Evolutionary conservation across 2,888 invertebrate species (phyloP), one percentile per base, ranked within the genome.

Genomic region (Euplexia lucipara): DNA sequence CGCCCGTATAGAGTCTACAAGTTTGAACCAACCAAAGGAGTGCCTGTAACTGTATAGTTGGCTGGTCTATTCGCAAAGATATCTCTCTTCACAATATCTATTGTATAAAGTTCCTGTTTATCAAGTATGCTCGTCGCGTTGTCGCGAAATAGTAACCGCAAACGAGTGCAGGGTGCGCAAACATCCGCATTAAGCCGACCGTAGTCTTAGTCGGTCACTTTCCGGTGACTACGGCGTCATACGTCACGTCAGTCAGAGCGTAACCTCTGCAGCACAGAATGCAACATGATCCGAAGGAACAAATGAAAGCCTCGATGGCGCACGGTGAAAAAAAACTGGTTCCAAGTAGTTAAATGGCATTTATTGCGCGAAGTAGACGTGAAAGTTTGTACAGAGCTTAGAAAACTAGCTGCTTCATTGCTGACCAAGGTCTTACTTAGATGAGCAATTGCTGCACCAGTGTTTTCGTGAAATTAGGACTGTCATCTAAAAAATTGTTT

Each of bases 381-480:
- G 91, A 91, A 92, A 92, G 90, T 90, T 90, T 80, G 78, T 82
- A 79, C 83, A 77, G 82, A 82, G 83, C 83, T 83, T 84, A 89
- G 87, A 86, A 82, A 88, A 88, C 88, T 83, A 64, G 79, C 82
- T 78, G 82, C 76, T 85, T 82, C 81, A 82, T 83, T 85, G 83
- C 80, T 86, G 83, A 81, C 83, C 70, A 81, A 34, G 16, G 42
- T 48, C 44, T 49, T 35, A 70, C n/a, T n/a, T 41, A 60, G 26
- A 69, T 49, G 41, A 10, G 42, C 30, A 35, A 18, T 37, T 37
- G 51, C 4, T n/a, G 49, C 3, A 5, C 16, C 30, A 18, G 14
- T 18, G 7, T 12, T 7, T 54, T 12, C n/a, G n/a, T 2, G 32
- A 45, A 66, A 56, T n/a, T 0, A n/a, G 10, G 3, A 14, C 1